Percentiles rank a stretch among this genome's conserved stretches.
These are phyloP conservation scores for Ornithorhynchus anatinus DNA, from an alignment of 2,113 vertebrate species.

Conservation along the genomic window DNA sequence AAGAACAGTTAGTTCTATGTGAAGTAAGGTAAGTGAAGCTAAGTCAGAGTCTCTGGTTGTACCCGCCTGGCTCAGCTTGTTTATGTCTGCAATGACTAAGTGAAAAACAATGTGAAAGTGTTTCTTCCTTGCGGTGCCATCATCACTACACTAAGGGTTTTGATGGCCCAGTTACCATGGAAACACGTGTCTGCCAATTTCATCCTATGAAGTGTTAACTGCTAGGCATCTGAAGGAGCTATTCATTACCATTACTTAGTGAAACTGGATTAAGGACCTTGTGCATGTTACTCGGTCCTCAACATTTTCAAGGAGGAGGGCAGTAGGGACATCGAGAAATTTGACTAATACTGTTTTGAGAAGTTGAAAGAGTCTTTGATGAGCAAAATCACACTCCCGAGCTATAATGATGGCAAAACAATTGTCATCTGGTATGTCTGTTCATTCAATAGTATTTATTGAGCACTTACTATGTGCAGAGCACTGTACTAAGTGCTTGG, in stretches of 20 bases:
- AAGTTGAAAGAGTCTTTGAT: neutral
- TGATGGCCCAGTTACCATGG: conserved; percentile 52
- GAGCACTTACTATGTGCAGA: too few species aligned
- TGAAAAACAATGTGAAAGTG: conserved; percentile 35
- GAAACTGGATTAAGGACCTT: conserved; percentile 20
- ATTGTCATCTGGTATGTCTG: too few species aligned
- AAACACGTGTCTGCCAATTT: conserved; percentile 20
- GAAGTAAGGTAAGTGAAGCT: neutral
- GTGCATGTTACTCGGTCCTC: neutral
- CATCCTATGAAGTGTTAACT: conserved; percentile 15
- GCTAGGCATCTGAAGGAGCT: conserved; percentile 30
- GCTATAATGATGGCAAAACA: too few species aligned
- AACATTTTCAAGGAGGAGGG: neutral
- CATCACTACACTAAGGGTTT: conserved; percentile 16
- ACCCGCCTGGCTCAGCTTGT: neutral
- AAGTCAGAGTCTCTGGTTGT: neutral
- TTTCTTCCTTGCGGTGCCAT: conserved; percentile 23
- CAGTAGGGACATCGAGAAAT: neutral
- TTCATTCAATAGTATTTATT: too few species aligned
- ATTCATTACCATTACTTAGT: neutral
- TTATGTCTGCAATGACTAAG: conserved; percentile 12
- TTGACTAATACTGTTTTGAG: neutral
- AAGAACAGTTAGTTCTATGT: neutral
- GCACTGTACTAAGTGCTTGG: too few species aligned
- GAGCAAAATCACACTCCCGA: neutral